Conservation (phyloP, 64 coral and sea anemone species). For the Montipora sp. region DNA sequence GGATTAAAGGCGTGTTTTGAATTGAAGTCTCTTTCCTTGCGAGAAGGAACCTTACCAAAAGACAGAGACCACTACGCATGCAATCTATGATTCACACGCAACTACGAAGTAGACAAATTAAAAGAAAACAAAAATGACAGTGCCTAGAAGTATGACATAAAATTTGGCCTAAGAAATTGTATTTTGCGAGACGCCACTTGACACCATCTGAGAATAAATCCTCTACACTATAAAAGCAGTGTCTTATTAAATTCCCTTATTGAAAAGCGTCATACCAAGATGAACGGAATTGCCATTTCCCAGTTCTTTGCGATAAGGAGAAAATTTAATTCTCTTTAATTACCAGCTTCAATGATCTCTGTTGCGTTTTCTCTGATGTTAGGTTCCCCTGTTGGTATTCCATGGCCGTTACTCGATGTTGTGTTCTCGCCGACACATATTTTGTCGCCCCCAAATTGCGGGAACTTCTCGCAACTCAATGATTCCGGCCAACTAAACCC, state of each 20-base stretch:
- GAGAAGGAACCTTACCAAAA: neutral
- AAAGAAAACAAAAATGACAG: neutral
- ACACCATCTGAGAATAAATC: constrained; percentile 6
- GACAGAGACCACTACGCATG: neutral
- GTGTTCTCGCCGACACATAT: constrained; percentile 93
- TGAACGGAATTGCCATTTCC: neutral
- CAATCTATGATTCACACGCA: neutral
- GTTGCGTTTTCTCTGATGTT: neutral
- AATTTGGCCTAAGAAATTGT: too few relatives aligned
- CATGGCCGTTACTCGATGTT: constrained; percentile 19
- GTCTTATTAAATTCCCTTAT: neutral
- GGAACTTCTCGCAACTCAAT: constrained; percentile 79
- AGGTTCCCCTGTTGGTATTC: neutral
- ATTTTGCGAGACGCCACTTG: too few relatives aligned
- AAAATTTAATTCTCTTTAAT: constrained; percentile 1
- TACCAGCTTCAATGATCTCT: neutral
- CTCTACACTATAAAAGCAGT: neutral
- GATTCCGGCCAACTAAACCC: constrained; percentile 90
- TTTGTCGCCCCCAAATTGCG: constrained; percentile 24
- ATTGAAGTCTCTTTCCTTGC: neutral
- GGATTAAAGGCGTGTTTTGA: neutral
- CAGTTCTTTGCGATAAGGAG: neutral
- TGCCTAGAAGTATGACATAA: neutral
- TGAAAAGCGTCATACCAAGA: constrained; percentile 1
- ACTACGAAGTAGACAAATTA: neutral